Percentiles rank a stretch among this genome's conserved stretches.
phyloP scores from a whole-genome alignment of 2,113 vertebrate genomes.

The Alaudala cheleensis region DNA sequence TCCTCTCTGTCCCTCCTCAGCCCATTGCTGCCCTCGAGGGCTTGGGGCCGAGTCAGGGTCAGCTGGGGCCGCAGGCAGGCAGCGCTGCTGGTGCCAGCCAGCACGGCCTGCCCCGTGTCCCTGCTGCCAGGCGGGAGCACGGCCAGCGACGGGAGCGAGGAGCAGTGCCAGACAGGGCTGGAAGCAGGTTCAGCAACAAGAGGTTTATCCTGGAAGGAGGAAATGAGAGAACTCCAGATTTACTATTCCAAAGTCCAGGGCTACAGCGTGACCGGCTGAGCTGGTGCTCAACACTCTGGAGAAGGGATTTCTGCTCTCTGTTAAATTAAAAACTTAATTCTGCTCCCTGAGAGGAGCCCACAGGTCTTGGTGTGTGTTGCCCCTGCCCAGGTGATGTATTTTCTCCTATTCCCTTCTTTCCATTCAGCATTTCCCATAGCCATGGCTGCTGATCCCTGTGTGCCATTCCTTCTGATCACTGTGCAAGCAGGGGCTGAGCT shows the following conservation, averaged over 20 bases:
- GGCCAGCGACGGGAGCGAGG: background rate
- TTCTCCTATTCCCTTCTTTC: background rate
- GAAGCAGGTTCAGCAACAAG: background rate
- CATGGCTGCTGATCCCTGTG: rapidly evolving
- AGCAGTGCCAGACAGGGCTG: background rate
- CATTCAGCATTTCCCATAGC: background rate
- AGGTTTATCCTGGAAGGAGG: conserved; percentile 16
- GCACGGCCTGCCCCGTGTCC: background rate
- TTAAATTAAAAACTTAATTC: background rate
- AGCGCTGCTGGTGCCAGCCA: background rate
- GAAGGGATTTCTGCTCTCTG: background rate
- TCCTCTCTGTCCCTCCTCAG: background rate
- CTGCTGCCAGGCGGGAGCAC: background rate
- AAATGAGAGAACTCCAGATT: background rate
- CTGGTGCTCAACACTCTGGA: background rate
- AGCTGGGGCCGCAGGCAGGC: background rate
- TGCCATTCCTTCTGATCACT: background rate
- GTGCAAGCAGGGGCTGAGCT: background rate
- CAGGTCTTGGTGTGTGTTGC: background rate
- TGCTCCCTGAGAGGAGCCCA: background rate
- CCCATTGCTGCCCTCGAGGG: rapidly evolving
- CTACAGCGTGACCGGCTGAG: background rate
- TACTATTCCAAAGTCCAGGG: background rate
- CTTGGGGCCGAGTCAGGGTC: background rate
- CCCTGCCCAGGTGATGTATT: background rate